These are phyloP conservation scores for Anastrepha obliqua DNA, from an alignment of 1,140 invertebrate genomes.

Conservation along the genomic window DNA sequence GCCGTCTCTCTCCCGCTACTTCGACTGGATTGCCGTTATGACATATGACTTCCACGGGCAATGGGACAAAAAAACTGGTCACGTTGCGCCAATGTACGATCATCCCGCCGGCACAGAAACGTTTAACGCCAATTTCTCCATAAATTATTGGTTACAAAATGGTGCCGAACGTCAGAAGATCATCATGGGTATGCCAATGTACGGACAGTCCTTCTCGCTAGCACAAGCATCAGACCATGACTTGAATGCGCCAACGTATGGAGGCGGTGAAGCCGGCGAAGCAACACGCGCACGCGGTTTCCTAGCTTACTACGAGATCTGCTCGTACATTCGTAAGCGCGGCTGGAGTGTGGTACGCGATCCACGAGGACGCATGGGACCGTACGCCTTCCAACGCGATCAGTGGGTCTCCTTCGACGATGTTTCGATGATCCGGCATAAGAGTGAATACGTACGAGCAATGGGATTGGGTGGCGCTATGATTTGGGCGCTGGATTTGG, in stretches of 20 bases:
- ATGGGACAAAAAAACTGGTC: conserved; percentile 89
- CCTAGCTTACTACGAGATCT: conserved; percentile 91
- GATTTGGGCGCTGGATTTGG: conserved; percentile 89
- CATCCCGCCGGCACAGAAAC: conserved; percentile 81
- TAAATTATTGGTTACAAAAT: conserved; percentile 86
- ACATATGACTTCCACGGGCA: conserved; percentile 91
- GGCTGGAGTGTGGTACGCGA: conserved; percentile 84
- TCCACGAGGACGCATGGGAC: conserved; percentile 82
- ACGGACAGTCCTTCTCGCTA: conserved; percentile 89
- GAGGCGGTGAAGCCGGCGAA: conserved; percentile 86
- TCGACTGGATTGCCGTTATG: conserved; percentile 91
- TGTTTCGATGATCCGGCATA: conserved; percentile 82
- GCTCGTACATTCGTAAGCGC: conserved; percentile 79
- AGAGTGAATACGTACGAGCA: conserved; percentile 84
- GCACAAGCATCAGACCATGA: conserved; percentile 79
- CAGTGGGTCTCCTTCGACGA: conserved; percentile 93
- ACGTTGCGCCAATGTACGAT: conserved; percentile 86
- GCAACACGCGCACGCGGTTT: conserved; percentile 88
- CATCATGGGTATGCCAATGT: conserved; percentile 88
- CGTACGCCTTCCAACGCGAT: conserved; percentile 83
- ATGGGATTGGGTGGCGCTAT: conserved; percentile 88
- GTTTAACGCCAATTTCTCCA: conserved; percentile 91
- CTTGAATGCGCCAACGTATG: conserved; percentile 83
- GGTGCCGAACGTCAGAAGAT: conserved; percentile 85
- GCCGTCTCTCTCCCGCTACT: conserved; percentile 79